A percentile compares a stretch with the other conserved stretches of the same genome.
phyloP scores from a whole-genome alignment of 2,797 vertebrate species.

The Parauchenoglanis ngamensis region DNA sequence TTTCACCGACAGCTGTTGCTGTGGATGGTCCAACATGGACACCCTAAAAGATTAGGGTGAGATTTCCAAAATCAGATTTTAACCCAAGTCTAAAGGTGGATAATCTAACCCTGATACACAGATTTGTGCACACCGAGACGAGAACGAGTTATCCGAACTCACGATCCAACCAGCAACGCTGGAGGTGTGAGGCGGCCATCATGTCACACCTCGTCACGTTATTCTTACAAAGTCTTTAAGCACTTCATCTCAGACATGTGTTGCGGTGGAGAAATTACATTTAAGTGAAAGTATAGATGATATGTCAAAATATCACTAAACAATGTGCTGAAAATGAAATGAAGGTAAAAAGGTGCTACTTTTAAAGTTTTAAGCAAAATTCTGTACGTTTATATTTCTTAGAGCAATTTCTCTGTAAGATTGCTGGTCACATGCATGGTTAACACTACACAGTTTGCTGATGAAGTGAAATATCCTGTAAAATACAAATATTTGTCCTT shows the following conservation, averaged over 20 bases:
- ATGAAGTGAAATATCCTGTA: too few species aligned
- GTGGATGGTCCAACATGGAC: not conserved
- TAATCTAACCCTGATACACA: not conserved
- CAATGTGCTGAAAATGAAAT: not conserved
- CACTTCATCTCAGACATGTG: not conserved
- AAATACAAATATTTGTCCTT: too few species aligned
- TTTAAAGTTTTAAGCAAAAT: too few species aligned
- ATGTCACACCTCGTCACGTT: not conserved
- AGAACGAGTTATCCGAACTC: not conserved
- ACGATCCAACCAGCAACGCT: not conserved
- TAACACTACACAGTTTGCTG: too few species aligned
- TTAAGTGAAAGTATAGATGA: not conserved
- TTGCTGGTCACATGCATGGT: too few species aligned
- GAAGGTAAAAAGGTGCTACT: not conserved
- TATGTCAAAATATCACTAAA: not conserved
- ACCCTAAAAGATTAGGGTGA: not conserved
- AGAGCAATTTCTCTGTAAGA: too few species aligned
- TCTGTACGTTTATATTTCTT: too few species aligned
- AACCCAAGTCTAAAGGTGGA: not conserved
- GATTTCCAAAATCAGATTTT: not conserved
- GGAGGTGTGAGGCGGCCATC: not conserved
- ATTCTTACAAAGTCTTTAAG: not conserved
- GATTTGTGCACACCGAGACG: not conserved
- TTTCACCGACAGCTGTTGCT: not conserved
- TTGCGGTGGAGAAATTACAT: not conserved